phyloP scores from a whole-genome alignment of 1,140 invertebrate genomes.

The Odontomachus brunneus region DNA sequence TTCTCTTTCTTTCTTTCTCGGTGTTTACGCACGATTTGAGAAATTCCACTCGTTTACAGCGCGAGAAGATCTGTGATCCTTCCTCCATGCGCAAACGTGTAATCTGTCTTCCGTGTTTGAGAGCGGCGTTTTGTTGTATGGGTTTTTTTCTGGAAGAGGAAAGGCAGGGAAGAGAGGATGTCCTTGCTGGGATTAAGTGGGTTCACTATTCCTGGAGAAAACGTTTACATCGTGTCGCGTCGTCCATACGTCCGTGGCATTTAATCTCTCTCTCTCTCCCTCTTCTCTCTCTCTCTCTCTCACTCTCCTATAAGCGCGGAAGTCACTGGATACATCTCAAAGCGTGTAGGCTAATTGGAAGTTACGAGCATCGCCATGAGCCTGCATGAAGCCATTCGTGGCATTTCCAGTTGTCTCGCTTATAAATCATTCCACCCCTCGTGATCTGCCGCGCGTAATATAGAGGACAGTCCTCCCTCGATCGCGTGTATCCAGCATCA shows the following conservation, averaged over 20 bases:
- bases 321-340: conserved; percentile 50
- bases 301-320: conserved; percentile 12
- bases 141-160: not conserved
- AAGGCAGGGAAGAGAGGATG: not conserved
- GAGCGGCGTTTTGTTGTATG: not conserved
- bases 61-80: not conserved
- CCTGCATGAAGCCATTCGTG: conserved; percentile 63
- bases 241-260: not conserved
- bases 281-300: too few relatives aligned
- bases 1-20: not conserved
- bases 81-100: too few relatives aligned
- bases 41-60: not conserved
- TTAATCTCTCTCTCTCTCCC: conserved; percentile 40
- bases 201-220: conserved; percentile 34
- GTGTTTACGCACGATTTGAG: not conserved
- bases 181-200: conserved; percentile 9
- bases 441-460: conserved; percentile 52
- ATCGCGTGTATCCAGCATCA: conserved; percentile 52
- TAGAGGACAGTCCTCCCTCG: conserved; percentile 57
- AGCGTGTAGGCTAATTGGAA: conserved; percentile 65
- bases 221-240: conserved; percentile 21
- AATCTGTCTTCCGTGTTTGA: not conserved
- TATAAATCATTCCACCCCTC: conserved; percentile 66
- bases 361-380: conserved; percentile 66
- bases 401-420: conserved; percentile 68